A percentile compares a stretch with the other conserved stretches of the same genome.
phyloP scores from a whole-genome alignment of 2,797 vertebrate species.

The Eidolon dupreanum region DNA sequence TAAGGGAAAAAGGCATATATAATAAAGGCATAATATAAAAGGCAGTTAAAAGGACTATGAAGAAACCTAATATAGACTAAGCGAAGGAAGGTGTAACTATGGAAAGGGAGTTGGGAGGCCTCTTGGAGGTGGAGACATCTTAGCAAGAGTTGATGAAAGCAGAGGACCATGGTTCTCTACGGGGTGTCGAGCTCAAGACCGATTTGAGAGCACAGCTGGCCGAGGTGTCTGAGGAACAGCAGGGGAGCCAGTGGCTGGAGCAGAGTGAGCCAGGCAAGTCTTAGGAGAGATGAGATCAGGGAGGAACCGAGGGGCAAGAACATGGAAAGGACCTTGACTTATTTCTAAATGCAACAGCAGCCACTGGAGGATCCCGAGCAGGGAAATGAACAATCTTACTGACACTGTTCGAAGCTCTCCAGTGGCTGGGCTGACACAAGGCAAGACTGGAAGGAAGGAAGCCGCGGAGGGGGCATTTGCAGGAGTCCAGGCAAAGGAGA shows the following conservation, averaged over 20 bases:
- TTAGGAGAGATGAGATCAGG: background rate
- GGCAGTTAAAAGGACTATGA: background rate
- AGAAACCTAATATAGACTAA: background rate
- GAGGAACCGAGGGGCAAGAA: background rate
- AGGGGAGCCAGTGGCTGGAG: background rate
- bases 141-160: background rate
- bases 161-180: rapidly evolving
- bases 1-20: background rate
- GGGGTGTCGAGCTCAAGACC: rapidly evolving
- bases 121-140: background rate
- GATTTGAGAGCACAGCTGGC: background rate
- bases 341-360: background rate
- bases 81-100: background rate
- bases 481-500: too few species aligned
- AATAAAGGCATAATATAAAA: too few species aligned
- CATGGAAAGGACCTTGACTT: background rate
- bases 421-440: background rate
- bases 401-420: background rate
- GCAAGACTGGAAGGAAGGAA: background rate
- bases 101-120: background rate
- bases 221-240: background rate
- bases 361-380: background rate
- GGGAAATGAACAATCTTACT: background rate
- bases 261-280: background rate
- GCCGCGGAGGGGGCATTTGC: background rate